Base-by-base conservation (phyloP, 2,113 vertebrate genomes). In the Globicephala melas region DNA sequence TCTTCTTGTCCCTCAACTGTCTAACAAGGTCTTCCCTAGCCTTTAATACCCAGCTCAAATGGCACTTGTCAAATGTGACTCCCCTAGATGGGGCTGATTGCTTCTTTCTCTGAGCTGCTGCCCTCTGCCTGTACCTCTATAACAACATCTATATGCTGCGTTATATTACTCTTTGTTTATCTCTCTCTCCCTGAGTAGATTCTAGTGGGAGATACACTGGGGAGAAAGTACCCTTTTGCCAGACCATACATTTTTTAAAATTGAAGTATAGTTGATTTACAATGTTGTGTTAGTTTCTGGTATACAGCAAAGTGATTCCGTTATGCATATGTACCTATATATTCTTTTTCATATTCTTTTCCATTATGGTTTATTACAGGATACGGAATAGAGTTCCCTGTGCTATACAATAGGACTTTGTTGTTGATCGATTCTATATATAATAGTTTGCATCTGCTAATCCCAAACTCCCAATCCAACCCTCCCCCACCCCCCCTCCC, bases 31-130 rank as follows among this genome's bases (percentile, higher is more conserved):
- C n/a, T 76, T 50, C 25, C 38, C 5, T n/a, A 11, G 62, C 41
- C 58, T 83, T 85, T 21, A 33, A 67, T 67, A 95, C 91, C 91
- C 67, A 87, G 62, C 58, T 81, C 79, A 92, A 81, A 38, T 92
- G 67, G 17, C 95, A 71, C 63, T 31, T 79, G 82, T 73, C 76
- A 63, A 2, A 11, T 33, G 9, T 26, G 53, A 71, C 26, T 71
- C 14, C 23, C 13, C 60, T 77, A 28, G 87, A 58, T 36, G 21
- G 70, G 87, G 58, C 73, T 18, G 8, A 55, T 62, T 26, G 28
- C 83, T 53, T 71, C 58, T 60, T 71, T 65, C 74, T 82, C 90
- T 26, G 4, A 67, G 58, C 36, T 14, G 8, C 53, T 47, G 9
- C 8, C 41, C 0, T 71, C 90, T 88, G 62, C 38, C 73, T 73